Conservation (phyloP, 2,797 vertebrate species). For the Xiphophorus birchmanni region DNA sequence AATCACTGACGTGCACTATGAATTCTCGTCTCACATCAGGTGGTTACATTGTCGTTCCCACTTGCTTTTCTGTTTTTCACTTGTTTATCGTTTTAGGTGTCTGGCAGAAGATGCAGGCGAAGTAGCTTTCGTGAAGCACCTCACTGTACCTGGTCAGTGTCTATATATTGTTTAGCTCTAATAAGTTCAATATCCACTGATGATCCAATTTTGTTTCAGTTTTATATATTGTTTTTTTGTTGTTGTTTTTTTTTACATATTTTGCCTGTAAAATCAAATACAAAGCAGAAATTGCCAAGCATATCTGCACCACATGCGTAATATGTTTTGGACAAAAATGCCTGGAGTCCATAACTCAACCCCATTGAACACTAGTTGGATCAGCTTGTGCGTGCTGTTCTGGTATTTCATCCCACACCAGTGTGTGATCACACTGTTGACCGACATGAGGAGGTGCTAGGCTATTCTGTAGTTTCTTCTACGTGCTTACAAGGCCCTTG, state of each 20-base stretch:
- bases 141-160: slow-evolving; percentile 84
- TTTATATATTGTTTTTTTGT: neutral
- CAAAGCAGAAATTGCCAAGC: neutral
- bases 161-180: neutral
- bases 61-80: neutral
- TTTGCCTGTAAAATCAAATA: neutral
- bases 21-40: neutral
- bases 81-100: slow-evolving; percentile 79
- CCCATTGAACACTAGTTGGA: neutral
- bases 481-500: neutral
- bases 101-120: slow-evolving; percentile 84
- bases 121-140: slow-evolving; percentile 90
- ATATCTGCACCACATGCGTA: neutral
- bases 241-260: neutral
- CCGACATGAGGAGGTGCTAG: neutral
- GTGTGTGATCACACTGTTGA: neutral
- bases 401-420: neutral
- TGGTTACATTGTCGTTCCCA: neutral
- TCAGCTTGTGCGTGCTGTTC: neutral
- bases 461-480: neutral
- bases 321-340: neutral
- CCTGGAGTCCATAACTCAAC: neutral
- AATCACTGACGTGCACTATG: neutral
- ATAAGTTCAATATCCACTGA: neutral
- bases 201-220: neutral